These are phyloP conservation scores for Pelecanus crispus DNA, from an alignment of 2,113 vertebrate species.

Conservation along the genomic window DNA sequence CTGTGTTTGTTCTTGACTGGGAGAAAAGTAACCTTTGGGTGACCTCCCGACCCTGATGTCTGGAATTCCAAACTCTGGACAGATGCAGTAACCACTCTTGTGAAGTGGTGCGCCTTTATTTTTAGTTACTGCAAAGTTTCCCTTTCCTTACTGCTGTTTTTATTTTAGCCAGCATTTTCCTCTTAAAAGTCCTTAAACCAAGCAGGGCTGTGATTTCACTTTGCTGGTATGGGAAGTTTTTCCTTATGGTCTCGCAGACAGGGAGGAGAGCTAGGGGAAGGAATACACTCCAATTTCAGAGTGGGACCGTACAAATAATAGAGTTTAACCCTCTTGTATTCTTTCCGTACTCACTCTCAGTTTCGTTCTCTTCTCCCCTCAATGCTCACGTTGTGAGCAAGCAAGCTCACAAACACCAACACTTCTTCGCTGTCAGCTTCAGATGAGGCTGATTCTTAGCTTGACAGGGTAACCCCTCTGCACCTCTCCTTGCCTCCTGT, in stretches of 20 bases:
- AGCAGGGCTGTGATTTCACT: conserved; percentile 16
- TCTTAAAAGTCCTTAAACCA: conserved; percentile 45
- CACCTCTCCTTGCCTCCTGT: background rate
- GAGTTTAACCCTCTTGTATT: background rate
- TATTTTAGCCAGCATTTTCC: conserved; percentile 61
- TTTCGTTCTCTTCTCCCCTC: background rate
- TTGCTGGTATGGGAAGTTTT: background rate
- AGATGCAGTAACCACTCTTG: conserved; percentile 74
- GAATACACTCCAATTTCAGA: background rate
- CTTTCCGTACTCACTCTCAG: background rate
- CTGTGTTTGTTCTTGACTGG: conserved; percentile 74
- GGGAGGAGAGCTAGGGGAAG: background rate
- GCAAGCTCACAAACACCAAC: background rate
- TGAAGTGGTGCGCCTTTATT: conserved; percentile 70
- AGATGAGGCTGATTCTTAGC: background rate
- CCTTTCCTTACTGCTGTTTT: conserved; percentile 68
- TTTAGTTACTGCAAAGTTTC: conserved; percentile 77
- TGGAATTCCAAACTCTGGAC: conserved; percentile 79
- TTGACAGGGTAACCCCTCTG: background rate
- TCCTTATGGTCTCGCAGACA: background rate
- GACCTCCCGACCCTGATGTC: conserved; percentile 73
- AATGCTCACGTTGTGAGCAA: rapidly evolving
- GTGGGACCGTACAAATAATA: background rate
- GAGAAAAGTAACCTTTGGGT: conserved; percentile 79
- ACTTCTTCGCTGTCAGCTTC: background rate